Evolutionary conservation across 2,113 vertebrate species (phyloP).

Genomic region (Athene noctua): DNA sequence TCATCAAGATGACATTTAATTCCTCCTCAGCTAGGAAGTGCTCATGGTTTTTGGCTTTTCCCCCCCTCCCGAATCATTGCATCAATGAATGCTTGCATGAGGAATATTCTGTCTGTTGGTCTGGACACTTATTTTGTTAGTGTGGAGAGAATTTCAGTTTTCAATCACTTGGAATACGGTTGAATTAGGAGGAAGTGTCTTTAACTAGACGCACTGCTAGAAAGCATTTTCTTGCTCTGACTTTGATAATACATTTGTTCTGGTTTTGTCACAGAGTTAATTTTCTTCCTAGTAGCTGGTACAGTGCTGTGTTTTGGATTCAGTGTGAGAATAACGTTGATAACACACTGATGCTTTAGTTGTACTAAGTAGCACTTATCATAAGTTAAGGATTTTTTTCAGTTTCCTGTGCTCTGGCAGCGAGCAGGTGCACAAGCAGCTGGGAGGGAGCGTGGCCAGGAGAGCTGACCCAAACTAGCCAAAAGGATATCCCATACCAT

Average conservation of each 20-base stretch:
- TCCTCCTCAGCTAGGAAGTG: not conserved
- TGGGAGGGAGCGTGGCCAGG: too few relatives aligned
- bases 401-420: too few relatives aligned
- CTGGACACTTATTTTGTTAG: not conserved
- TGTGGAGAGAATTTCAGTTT: not conserved
- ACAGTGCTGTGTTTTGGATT: too few relatives aligned
- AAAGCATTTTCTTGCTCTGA: not conserved
- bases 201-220: not conserved
- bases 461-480: too few relatives aligned
- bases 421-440: too few relatives aligned
- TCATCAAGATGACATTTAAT: not conserved
- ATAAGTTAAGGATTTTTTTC: too few relatives aligned
- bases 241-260: not conserved
- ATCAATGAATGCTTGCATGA: not conserved
- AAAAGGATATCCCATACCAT: too few relatives aligned
- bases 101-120: not conserved
- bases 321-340: too few relatives aligned
- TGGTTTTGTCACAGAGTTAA: too few relatives aligned
- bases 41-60: not conserved
- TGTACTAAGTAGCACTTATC: too few relatives aligned
- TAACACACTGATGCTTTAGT: too few relatives aligned
- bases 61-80: not conserved
- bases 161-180: not conserved
- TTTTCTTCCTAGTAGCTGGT: too few relatives aligned
- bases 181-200: not conserved